A percentile compares a stretch with the other conserved stretches of the same genome.
phyloP scores from a whole-genome alignment of 2,797 vertebrate species.

The Propithecus deckenii region DNA sequence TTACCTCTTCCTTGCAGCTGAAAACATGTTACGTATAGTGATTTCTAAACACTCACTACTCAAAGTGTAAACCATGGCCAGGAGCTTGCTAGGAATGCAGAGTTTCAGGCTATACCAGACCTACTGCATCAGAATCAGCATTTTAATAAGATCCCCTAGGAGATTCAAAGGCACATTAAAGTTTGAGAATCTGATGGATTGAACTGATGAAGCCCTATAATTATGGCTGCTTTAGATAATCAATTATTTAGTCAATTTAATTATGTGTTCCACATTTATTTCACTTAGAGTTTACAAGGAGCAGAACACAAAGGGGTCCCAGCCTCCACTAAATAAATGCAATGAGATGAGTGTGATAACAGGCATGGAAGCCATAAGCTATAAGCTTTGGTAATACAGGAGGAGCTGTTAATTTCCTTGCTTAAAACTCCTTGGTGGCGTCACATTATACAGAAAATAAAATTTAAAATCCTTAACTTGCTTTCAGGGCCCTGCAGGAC shows the following conservation, averaged over 20 bases:
- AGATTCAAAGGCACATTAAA: not conserved
- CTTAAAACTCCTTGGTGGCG: not conserved
- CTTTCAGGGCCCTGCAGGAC: not conserved
- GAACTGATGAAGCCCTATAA: not conserved
- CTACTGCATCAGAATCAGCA: not conserved
- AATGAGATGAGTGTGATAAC: not conserved
- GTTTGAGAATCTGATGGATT: not conserved
- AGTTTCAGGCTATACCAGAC: not conserved
- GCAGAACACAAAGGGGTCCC: not conserved
- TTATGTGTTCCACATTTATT: not conserved
- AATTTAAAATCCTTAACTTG: not conserved
- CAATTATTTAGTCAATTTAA: not conserved
- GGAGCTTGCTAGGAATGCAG: not conserved
- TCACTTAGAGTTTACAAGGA: not conserved
- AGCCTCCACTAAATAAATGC: not conserved
- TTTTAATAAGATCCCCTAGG: not conserved
- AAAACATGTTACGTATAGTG: not conserved
- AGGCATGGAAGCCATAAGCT: not conserved
- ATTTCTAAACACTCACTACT: not conserved
- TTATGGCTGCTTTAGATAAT: not conserved
- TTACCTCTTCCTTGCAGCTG: not conserved
- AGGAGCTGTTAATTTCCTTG: not conserved
- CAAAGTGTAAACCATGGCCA: not conserved
- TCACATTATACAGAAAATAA: not conserved
- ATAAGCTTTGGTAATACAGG: not conserved